Evolutionary conservation across 2,888 invertebrate genomes (phyloP).

Genomic region (Melanophora roralis): DNA sequence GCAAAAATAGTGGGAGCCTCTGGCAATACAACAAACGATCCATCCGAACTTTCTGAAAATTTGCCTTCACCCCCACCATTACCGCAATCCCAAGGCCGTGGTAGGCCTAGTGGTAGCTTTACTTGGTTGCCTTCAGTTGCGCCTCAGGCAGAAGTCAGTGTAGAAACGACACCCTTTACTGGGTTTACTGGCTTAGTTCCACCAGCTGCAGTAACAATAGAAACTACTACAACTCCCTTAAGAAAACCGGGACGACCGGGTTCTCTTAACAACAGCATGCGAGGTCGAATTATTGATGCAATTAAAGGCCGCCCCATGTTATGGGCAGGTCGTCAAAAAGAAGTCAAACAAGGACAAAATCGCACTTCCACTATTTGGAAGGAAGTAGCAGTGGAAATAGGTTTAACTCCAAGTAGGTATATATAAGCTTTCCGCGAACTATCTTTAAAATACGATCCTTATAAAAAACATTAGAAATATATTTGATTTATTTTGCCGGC

Average conservation of each 20-base stretch:
- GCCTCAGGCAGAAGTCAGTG: constrained; percentile 56
- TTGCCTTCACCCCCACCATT: constrained; percentile 64
- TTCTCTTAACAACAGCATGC: constrained; percentile 74
- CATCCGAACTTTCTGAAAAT: constrained; percentile 41
- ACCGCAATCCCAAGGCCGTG: constrained; percentile 69
- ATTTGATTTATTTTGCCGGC: not conserved
- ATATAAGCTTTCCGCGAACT: not conserved
- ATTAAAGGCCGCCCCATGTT: constrained; percentile 72
- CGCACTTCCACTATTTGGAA: constrained; percentile 74
- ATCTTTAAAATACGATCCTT: too few relatives aligned
- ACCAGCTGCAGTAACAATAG: constrained; percentile 72
- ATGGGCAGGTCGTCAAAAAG: constrained; percentile 71
- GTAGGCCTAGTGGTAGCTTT: constrained; percentile 73
- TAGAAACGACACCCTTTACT: constrained; percentile 66
- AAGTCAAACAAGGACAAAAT: constrained; percentile 72
- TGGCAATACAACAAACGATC: constrained; percentile 41
- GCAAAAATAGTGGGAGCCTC: constrained; percentile 72
- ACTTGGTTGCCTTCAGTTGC: constrained; percentile 70
- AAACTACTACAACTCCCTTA: constrained; percentile 69
- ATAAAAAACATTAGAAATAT: not conserved
- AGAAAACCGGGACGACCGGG: constrained; percentile 73
- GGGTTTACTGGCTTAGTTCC: constrained; percentile 74
- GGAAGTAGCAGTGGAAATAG: constrained; percentile 72
- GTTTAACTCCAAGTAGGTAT: constrained; percentile 72
- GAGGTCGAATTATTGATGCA: constrained; percentile 73